These are phyloP conservation scores for Acleris sparsana DNA, from an alignment of 2,888 invertebrate species.

Conservation along the genomic window DNA sequence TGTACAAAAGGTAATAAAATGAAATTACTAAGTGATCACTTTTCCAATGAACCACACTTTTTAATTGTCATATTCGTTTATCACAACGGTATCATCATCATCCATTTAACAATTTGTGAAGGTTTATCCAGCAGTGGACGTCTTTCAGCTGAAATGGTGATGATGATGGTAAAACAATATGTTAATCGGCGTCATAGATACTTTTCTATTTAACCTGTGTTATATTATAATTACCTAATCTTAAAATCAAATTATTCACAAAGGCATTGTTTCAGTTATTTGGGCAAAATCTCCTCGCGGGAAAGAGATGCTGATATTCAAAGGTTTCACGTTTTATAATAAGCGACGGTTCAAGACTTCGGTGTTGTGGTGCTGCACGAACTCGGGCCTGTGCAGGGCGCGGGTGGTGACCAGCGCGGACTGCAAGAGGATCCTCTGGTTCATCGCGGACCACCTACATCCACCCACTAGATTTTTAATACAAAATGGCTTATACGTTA, in stretches of 20 bases:
- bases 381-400: constrained; percentile 2
- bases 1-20: no score
- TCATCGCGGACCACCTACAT: constrained; percentile 8
- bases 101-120: no score
- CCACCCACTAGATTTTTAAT: constrained; percentile 12
- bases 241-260: neutral
- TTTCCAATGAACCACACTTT: no score
- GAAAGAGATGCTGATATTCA: neutral
- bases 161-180: no score
- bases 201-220: neutral
- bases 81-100: no score
- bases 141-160: no score
- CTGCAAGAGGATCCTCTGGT: neutral
- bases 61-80: no score
- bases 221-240: neutral
- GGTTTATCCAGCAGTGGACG: no score
- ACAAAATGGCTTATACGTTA: constrained; percentile 1
- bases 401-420: constrained; percentile 3
- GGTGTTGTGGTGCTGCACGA: constrained; percentile 15
- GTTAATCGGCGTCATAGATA: no score
- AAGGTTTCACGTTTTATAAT: constrained; percentile 22
- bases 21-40: no score
- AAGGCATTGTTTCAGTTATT: constrained; percentile 1
- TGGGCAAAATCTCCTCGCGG: constrained; percentile 9
- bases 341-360: constrained; percentile 1